These are phyloP conservation scores for Heliconius ethilla DNA, from an alignment of 2,888 invertebrate genomes.

Conservation along the genomic window DNA sequence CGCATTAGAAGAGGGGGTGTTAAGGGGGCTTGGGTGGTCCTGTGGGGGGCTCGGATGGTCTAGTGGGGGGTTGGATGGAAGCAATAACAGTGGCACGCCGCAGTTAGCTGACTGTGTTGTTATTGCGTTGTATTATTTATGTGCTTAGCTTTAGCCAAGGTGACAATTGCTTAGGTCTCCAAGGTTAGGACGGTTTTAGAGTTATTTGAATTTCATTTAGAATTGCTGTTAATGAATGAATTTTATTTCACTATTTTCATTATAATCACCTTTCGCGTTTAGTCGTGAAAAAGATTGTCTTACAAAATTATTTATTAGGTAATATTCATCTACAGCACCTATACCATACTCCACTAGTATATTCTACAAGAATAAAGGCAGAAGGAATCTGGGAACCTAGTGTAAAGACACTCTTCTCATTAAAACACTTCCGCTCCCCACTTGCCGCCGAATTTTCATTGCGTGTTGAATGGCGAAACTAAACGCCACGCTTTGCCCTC, in stretches of 20 bases:
- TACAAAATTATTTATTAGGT: too few species aligned
- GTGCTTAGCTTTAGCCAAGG: slow-evolving; percentile 58
- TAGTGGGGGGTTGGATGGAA: slow-evolving; percentile 48
- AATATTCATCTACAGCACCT: too few species aligned
- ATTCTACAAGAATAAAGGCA: too few species aligned
- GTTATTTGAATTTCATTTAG: slow-evolving; percentile 34
- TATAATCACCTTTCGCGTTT: too few species aligned
- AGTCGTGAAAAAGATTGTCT: too few species aligned
- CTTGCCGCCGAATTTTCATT: too few species aligned
- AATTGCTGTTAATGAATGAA: not conserved
- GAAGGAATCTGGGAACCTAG: too few species aligned
- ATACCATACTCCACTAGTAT: too few species aligned
- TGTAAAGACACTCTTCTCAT: too few species aligned
- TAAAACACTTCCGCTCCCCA: too few species aligned
- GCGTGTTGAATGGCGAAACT: too few species aligned
- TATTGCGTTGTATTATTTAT: slow-evolving; percentile 78
- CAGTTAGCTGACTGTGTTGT: slow-evolving; percentile 71
- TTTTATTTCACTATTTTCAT: not conserved
- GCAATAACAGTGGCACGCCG: slow-evolving; percentile 75
- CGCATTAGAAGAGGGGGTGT: slow-evolving; percentile 63
- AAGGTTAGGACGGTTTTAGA: slow-evolving; percentile 32
- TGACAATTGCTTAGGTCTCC: slow-evolving; percentile 57
- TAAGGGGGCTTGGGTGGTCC: slow-evolving; percentile 35
- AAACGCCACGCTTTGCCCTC: too few species aligned
- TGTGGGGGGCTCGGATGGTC: slow-evolving; percentile 39